Conservation (phyloP, 2,113 vertebrate species). For the Grammomys surdaster region DNA sequence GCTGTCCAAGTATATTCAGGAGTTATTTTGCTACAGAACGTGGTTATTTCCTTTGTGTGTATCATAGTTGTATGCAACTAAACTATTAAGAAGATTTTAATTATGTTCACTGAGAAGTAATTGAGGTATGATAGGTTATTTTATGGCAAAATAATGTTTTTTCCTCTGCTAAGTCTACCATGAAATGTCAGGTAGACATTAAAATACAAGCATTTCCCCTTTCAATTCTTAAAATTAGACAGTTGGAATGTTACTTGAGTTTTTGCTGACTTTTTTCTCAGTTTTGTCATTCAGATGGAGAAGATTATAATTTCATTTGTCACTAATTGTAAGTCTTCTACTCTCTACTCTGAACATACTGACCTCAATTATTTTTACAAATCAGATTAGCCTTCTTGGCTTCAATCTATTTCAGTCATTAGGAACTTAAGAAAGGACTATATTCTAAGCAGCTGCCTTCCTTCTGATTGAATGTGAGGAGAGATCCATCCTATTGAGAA, state of each 20-base stretch:
- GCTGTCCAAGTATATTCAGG: neutral
- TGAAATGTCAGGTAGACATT: conserved; percentile 68
- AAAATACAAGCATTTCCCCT: conserved; percentile 46
- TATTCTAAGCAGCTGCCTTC: conserved; percentile 69
- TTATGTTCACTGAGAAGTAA: conserved; percentile 62
- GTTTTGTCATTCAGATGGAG: conserved; percentile 71
- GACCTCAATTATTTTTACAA: conserved; percentile 87
- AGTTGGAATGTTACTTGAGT: conserved; percentile 61
- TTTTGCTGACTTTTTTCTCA: conserved; percentile 68
- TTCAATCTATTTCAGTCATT: conserved; percentile 83
- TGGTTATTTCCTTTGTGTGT: conserved; percentile 37
- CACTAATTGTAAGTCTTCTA: conserved; percentile 73
- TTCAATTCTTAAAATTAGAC: conserved; percentile 69
- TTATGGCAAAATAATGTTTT: conserved; percentile 67
- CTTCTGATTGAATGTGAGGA: conserved; percentile 57
- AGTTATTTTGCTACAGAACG: conserved; percentile 36
- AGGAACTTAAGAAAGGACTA: conserved; percentile 71
- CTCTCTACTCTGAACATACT: conserved; percentile 74
- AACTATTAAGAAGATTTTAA: conserved; percentile 78
- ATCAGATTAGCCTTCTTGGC: conserved; percentile 86
- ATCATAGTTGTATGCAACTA: conserved; percentile 52
- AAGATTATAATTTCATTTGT: conserved; percentile 81
- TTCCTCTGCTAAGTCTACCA: conserved; percentile 45
- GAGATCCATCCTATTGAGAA: conserved; percentile 64
- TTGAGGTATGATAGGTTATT: conserved; percentile 61